Percentiles rank a stretch among this genome's conserved stretches.
Conservation (phyloP, 1,140 invertebrate species). For the Cyrtorhinus lividipennis region DNA sequence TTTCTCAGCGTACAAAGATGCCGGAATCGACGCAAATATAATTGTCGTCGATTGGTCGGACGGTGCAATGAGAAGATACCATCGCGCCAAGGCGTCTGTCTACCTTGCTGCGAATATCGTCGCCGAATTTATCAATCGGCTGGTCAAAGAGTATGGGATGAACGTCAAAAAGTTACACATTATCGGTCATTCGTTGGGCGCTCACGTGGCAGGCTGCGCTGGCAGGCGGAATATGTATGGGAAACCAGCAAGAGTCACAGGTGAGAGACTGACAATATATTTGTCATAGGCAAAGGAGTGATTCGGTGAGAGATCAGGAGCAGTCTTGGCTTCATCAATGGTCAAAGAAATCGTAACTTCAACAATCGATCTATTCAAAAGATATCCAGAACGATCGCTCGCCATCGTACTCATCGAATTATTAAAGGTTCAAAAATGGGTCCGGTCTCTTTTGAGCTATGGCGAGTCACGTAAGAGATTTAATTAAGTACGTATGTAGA, state of each 20-base stretch:
- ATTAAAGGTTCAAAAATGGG: too few relatives aligned
- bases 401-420: too few relatives aligned
- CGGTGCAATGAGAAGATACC: neutral
- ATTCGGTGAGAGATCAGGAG: too few relatives aligned
- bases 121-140: neutral
- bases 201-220: neutral
- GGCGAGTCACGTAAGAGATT: too few relatives aligned
- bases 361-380: too few relatives aligned
- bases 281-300: too few relatives aligned
- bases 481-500: too few relatives aligned
- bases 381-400: too few relatives aligned
- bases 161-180: neutral
- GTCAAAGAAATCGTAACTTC: too few relatives aligned
- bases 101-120: neutral
- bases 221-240: slow-evolving; percentile 30
- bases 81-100: neutral
- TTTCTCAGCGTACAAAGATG: neutral
- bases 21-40: neutral
- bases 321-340: too few relatives aligned
- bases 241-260: slow-evolving; percentile 29
- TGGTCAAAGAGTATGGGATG: neutral
- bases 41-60: neutral
- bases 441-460: too few relatives aligned
- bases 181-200: neutral
- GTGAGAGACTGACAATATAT: too few relatives aligned